A percentile compares a stretch with the other conserved stretches of the same genome.
Evolutionary conservation across 2,113 vertebrate species (phyloP).

Genomic region (Polyodon spathula): DNA sequence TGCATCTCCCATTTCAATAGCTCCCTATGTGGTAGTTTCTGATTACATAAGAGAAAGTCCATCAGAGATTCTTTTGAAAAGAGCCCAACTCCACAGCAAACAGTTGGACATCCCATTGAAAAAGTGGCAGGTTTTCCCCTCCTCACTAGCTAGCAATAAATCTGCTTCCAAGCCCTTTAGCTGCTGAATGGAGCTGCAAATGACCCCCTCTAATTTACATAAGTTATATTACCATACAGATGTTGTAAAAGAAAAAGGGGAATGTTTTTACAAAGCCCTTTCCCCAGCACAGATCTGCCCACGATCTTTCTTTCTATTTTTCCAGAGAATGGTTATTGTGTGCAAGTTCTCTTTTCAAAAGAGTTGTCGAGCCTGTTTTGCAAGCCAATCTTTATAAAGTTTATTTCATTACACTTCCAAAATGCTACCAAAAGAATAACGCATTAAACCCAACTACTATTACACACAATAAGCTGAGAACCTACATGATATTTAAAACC

Average conservation of each 20-base stretch:
- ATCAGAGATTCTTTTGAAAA: constrained; percentile 1
- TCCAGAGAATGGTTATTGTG: constrained; percentile 25
- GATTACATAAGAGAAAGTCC: neutral
- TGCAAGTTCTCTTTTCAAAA: constrained; percentile 20
- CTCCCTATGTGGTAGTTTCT: neutral
- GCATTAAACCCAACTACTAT: too few relatives aligned
- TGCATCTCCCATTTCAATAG: neutral
- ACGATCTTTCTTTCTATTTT: constrained; percentile 34
- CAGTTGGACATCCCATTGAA: constrained; percentile 14
- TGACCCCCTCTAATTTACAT: constrained; percentile 39
- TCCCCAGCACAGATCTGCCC: constrained; percentile 36
- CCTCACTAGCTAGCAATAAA: constrained; percentile 15
- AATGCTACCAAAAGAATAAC: constrained; percentile 28
- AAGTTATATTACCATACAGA: constrained; percentile 61
- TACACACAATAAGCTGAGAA: too few relatives aligned
- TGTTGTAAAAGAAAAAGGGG: constrained; percentile 53
- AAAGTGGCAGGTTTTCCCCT: constrained; percentile 4
- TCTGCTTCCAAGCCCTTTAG: constrained; percentile 18
- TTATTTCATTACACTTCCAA: constrained; percentile 8
- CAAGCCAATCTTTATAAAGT: neutral
- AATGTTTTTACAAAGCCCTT: constrained; percentile 43
- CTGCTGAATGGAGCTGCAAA: constrained; percentile 35
- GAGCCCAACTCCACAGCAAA: constrained; percentile 8
- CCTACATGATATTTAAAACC: too few relatives aligned
- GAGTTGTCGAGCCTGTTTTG: constrained; percentile 17